Base-by-base conservation (phyloP, 2,888 invertebrate species). In the Lapara coniferarum region DNA sequence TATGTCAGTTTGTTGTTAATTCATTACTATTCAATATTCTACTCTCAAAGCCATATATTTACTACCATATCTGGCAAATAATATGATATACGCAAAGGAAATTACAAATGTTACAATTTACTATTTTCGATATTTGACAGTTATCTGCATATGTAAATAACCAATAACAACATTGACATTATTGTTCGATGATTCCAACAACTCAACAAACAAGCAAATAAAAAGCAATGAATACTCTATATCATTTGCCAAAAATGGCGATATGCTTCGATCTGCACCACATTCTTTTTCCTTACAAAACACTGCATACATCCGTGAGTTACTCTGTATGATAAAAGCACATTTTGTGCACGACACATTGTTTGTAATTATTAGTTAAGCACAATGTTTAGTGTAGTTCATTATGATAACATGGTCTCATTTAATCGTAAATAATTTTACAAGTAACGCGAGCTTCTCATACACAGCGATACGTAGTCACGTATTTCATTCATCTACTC, bases 341-440 rank as follows among this genome's bases (percentile, higher is more conserved):
- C 49, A 49, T 13, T 49, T 49, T 1, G 53, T 55, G 55, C 19
- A 55, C 19, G 19, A 19, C 55, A 55, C 12, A 7, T 10, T 51
- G 25, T 25, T 10, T 19, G 55, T 55, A 2, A 0, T 10, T 10
- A 12, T 55, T 55, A 55, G 1, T 55, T 55, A 55, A 19, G 19
- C 55, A 19, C 55, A 19, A 19, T 55, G 55, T 68, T 58, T 51
- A 68, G 19, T 63, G 63, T 63, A 49, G 16, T 63, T 63, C 63
- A 63, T 63, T 63, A 49, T 63, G 63, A 63, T 49, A 63, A 63
- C 46, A 3, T 49, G 10, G 19, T 63, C 63, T 63, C 63, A 63
- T 63, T 63, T 63, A 49, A 63, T 12, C 63, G 63, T 63, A 49
- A 63, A 12, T 59, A 14, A 59, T 59, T 63, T 44, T 49, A 63